Percentiles rank a stretch among this genome's conserved stretches.
Conservation (phyloP, 2,888 invertebrate genomes). For the Acronicta psi region DNA sequence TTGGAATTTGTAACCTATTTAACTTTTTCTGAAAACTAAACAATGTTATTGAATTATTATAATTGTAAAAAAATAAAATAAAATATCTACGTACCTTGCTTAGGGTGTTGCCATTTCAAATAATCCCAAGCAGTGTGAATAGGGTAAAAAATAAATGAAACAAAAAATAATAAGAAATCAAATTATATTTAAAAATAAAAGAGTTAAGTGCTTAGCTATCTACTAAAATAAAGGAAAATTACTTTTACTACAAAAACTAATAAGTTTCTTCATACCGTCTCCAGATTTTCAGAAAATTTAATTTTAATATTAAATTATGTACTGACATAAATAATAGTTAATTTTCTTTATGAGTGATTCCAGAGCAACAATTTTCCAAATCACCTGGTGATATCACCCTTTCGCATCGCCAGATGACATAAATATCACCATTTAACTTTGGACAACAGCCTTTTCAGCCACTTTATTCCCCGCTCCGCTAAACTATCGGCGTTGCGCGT, state of each 20-base stretch:
- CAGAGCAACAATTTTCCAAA: neutral
- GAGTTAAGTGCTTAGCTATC: slow-evolving; percentile 27
- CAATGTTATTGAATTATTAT: too few relatives aligned
- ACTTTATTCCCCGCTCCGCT: neutral
- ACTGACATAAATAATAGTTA: neutral
- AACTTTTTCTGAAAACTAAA: too few relatives aligned
- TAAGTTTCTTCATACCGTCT: too few relatives aligned
- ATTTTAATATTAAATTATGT: too few relatives aligned
- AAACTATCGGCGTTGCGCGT: slow-evolving; percentile 74
- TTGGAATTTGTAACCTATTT: too few relatives aligned
- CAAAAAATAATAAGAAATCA: slow-evolving; percentile 43
- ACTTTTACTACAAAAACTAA: too few relatives aligned
- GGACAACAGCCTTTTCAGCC: neutral
- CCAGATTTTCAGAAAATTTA: too few relatives aligned
- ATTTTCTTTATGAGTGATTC: neutral
- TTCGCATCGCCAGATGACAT: neutral
- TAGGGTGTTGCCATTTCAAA: slow-evolving; percentile 37
- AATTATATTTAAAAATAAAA: slow-evolving; percentile 47
- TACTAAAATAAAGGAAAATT: slow-evolving; percentile 31
- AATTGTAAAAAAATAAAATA: slow-evolving; percentile 12
- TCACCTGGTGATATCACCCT: neutral
- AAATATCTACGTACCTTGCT: slow-evolving; percentile 58
- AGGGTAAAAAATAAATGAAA: slow-evolving; percentile 59
- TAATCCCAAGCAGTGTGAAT: slow-evolving; percentile 49
- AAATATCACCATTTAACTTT: neutral